A percentile compares a stretch with the other conserved stretches of the same genome.
These are phyloP conservation scores for Oncorhynchus kisutch DNA, from an alignment of 2,113 vertebrate species.

Conservation along the genomic window DNA sequence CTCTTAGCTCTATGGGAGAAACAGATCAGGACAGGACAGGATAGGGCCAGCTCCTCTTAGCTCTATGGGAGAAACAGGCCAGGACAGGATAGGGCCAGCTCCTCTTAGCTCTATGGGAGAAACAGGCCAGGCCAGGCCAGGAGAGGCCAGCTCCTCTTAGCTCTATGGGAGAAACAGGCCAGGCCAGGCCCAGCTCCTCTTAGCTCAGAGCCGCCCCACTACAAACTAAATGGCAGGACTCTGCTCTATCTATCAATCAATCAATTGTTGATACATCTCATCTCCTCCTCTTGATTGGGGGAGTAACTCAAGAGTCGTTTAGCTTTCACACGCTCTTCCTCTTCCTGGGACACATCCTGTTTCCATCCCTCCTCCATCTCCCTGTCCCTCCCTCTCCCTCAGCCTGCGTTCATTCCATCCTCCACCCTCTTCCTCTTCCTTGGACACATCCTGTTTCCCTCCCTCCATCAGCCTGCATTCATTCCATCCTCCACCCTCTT, in stretches of 20 bases:
- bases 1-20: no score
- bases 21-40: no score
- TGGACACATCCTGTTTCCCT: no score
- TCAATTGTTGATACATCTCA: conserved; percentile 24
- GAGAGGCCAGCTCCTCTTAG: conserved; percentile 33
- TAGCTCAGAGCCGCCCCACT: conserved; percentile 26
- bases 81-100: conserved; percentile 34
- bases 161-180: conserved; percentile 15
- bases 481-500: no score
- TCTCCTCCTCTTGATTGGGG: conserved; percentile 6
- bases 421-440: conserved; percentile 1
- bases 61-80: no score
- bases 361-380: conserved; percentile 40
- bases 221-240: conserved; percentile 63
- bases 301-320: not conserved
- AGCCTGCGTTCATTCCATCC: no score
- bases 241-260: conserved; percentile 11
- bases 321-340: conserved; percentile 8
- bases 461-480: no score
- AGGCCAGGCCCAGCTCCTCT: not conserved
- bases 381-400: not conserved
- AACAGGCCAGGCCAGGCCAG: not conserved
- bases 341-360: conserved; percentile 8
- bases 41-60: no score
- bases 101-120: conserved; percentile 18